Conservation (phyloP, 2,113 vertebrate species). For the Canis aureus region DNA sequence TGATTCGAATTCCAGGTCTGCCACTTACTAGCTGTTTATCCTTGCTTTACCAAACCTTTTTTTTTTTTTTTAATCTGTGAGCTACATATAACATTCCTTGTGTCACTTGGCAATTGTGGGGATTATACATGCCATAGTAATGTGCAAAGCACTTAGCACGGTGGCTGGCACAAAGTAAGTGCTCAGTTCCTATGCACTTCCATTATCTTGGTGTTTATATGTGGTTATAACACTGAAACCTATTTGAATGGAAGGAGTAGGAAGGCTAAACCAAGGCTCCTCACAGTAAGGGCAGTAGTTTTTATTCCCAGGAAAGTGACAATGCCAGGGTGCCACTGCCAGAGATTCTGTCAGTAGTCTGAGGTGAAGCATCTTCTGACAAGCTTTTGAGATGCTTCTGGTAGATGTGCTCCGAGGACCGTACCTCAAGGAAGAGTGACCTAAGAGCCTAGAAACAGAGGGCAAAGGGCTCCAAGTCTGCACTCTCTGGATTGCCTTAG, state of each 20-base stretch:
- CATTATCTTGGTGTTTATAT: not conserved
- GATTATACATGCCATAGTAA: not conserved
- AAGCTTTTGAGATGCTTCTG: slow-evolving; percentile 12
- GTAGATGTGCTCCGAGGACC: not conserved
- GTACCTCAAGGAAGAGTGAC: not conserved
- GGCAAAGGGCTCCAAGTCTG: not conserved
- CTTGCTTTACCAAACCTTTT: not conserved
- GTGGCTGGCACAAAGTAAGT: not conserved
- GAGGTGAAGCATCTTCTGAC: not conserved
- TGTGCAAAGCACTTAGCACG: not conserved
- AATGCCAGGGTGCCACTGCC: not conserved
- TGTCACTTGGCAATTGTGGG: not conserved
- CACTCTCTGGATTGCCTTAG: not conserved
- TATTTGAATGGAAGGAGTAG: not conserved
- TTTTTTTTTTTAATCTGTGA: not conserved
- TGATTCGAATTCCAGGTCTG: not conserved
- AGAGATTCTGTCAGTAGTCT: slow-evolving; percentile 20
- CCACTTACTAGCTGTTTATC: not conserved
- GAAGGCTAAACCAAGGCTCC: not conserved
- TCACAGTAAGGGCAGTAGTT: not conserved
- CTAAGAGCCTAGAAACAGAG: not conserved
- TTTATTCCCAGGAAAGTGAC: not conserved
- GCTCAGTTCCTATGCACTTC: not conserved
- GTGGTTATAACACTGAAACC: not conserved
- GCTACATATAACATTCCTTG: not conserved